A percentile compares a stretch with the other conserved stretches of the same genome.
phyloP scores from a whole-genome alignment of 1,140 invertebrate genomes.

The Vanessa tameamea region DNA sequence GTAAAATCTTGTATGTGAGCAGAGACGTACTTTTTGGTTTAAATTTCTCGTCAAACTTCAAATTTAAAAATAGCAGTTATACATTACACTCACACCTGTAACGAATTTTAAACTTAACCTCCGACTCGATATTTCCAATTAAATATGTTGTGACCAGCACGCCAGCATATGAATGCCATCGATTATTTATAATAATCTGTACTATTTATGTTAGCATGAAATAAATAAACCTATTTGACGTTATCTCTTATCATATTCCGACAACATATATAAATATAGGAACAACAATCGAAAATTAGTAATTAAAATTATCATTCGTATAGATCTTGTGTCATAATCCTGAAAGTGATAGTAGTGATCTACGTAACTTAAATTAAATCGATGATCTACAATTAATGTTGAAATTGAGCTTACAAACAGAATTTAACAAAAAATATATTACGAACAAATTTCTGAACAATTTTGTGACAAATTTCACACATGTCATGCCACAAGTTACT shows the following conservation, averaged over 20 bases:
- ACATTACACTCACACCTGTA: not conserved
- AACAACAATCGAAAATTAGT: not conserved
- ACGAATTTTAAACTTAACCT: not conserved
- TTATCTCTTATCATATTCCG: not conserved
- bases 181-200: not conserved
- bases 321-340: no score
- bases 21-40: not conserved
- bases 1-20: no score
- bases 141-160: not conserved
- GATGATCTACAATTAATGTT: not conserved
- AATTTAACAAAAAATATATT: slow-evolving; percentile 4
- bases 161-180: not conserved
- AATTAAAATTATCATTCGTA: no score
- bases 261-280: not conserved
- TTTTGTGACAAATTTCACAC: not conserved
- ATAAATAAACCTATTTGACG: not conserved
- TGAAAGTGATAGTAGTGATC: not conserved
- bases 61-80: not conserved
- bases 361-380: not conserved
- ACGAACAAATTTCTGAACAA: not conserved
- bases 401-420: slow-evolving; percentile 7
- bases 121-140: slow-evolving; percentile 1
- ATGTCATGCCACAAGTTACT: not conserved
- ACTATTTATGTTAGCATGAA: not conserved
- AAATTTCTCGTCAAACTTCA: not conserved